A percentile compares a stretch with the other conserved stretches of the same genome.
phyloP scores from a whole-genome alignment of 2,797 vertebrate species.

The Anolis apletophallus region DNA sequence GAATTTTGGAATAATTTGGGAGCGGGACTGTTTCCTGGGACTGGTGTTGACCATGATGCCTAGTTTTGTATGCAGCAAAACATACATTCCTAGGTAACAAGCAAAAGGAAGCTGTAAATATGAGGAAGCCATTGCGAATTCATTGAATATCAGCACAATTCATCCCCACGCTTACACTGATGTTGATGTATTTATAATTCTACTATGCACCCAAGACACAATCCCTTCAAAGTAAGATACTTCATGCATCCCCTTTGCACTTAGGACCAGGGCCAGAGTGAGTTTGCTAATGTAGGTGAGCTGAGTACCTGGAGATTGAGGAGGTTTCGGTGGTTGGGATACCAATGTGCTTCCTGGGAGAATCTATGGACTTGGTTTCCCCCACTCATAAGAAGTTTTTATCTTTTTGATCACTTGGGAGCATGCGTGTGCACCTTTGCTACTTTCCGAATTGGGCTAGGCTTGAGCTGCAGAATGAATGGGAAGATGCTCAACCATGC shows the following conservation, averaged over 20 bases:
- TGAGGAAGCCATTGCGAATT: constrained; percentile 22
- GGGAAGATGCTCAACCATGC: background rate
- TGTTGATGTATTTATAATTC: constrained; percentile 33
- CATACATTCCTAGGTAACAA: background rate
- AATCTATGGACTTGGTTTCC: background rate
- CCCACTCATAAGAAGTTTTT: background rate
- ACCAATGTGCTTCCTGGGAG: background rate
- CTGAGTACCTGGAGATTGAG: rapidly evolving
- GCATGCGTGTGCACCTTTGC: background rate
- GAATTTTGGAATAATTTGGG: background rate
- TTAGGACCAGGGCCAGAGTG: constrained; percentile 4
- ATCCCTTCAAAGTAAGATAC: background rate
- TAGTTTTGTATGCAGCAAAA: constrained; percentile 9
- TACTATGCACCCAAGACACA: background rate
- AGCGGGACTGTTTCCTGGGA: background rate
- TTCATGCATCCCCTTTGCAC: background rate
- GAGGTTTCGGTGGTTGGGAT: background rate
- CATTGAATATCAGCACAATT: background rate
- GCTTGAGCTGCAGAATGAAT: background rate
- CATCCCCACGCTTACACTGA: constrained; percentile 24
- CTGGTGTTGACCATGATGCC: background rate
- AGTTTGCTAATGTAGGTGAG: background rate
- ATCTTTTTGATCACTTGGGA: background rate
- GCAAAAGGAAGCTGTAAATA: constrained; percentile 29
- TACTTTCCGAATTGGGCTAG: background rate